Evolutionary conservation across 2,797 vertebrate species (phyloP), one percentile per base, ranked within the genome.

Genomic region (Echeneis naucrates): DNA sequence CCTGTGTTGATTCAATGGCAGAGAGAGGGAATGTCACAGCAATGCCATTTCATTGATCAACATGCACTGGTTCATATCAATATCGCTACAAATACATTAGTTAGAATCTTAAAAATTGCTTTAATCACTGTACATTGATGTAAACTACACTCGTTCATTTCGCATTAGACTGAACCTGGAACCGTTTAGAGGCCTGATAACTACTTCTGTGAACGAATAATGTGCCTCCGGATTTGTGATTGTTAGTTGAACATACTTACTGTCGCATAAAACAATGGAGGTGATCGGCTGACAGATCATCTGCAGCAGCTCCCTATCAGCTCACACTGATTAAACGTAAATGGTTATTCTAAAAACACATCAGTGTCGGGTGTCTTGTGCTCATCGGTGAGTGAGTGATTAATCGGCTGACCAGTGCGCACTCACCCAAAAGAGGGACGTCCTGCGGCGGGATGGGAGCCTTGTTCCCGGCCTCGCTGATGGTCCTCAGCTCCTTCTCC

Each of bases 401-500:
- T 11, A 9, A 47, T 47, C n/a, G n/a, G 45, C 17, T 23, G 23
- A n/a, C n/a, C n/a, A n/a, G n/a, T n/a, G n/a, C 0, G 11, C 4
- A 30, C 83, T 82, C 72, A 87, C 87, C 84, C 4, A 2, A 60
- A 40, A 63, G 2, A 0, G 78, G 11, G 6, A 48, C 68, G 35
- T 77, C 85, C 52, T 67, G 77, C 64, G 51, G 17, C 58, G 35
- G 33, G 33, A 17, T 1, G 5, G 23, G 37, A 0, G 47, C 11
- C 45, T 53, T 70, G 14, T 0, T 33, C 14, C 62, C 6, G 2
- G 68, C 56, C 0, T 75, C 80, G 1, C 86, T 72, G 63, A 90
- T 76, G 72, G 74, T 87, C 77, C 62, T 81, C 23, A 92, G 85
- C 80, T 92, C 89, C 60, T 69, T 62, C 77, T 90, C 87, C 83